Conservation (phyloP, 2,113 vertebrate genomes). For the Zosterops lateralis region DNA sequence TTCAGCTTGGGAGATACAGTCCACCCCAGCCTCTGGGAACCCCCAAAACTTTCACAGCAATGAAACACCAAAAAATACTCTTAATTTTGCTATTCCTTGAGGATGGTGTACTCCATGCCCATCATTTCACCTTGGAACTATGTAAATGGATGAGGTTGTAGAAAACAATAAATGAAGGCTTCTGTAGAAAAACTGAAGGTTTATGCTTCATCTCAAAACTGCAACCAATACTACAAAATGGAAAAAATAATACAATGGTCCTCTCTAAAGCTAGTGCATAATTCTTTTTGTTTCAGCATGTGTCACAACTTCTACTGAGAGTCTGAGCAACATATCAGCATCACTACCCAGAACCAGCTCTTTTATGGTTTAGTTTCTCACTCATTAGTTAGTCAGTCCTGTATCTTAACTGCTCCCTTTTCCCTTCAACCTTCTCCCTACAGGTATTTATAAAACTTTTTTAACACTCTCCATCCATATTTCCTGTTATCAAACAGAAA, state of each 20-base stretch:
- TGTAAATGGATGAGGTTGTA: neutral
- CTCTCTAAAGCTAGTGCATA: neutral
- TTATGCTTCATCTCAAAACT: neutral
- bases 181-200: neutral
- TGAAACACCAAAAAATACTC: neutral
- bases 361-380: neutral
- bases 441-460: neutral
- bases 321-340: neutral
- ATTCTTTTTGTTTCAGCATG: neutral
- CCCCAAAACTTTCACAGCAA: neutral
- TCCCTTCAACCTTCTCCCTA: neutral
- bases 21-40: neutral
- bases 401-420: neutral
- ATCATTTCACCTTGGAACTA: neutral
- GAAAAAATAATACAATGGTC: neutral
- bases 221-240: neutral
- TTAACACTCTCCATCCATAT: neutral
- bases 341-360: neutral
- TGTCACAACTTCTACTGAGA: neutral
- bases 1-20: neutral
- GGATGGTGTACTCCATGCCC: neutral
- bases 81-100: neutral
- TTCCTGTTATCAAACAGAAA: neutral
- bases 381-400: neutral
- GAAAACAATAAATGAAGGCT: neutral